These are phyloP conservation scores for Helostoma temminkii DNA, from an alignment of 2,797 vertebrate genomes.

Conservation along the genomic window DNA sequence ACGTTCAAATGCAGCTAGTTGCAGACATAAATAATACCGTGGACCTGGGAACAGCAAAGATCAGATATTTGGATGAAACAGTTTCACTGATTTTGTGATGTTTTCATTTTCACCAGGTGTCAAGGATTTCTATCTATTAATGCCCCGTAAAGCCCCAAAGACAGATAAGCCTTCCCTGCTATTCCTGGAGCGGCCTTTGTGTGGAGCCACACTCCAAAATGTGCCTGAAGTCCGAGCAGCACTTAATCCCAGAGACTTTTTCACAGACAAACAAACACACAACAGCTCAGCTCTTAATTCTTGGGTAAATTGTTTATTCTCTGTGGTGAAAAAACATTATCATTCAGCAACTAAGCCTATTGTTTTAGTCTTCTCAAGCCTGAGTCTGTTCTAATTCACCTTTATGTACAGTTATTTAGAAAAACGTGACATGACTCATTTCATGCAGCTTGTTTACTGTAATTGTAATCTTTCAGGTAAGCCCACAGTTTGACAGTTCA, in stretches of 20 bases:
- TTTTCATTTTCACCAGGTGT: conserved; percentile 9
- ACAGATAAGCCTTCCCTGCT: conserved; percentile 83
- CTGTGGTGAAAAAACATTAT: neutral
- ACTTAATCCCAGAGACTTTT: conserved; percentile 81
- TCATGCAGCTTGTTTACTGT: neutral
- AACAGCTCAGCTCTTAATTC: conserved; percentile 50
- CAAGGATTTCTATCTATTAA: conserved; percentile 78
- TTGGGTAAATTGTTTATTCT: conserved; percentile 84
- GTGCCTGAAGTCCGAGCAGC: conserved; percentile 72
- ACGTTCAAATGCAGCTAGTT: neutral
- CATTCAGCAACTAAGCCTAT: neutral
- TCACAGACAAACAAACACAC: conserved; percentile 74
- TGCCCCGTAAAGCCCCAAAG: conserved; percentile 89
- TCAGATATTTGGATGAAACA: neutral
- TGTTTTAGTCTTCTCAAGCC: neutral
- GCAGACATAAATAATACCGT: neutral
- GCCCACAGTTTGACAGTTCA: conserved; percentile 86
- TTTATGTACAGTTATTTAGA: neutral
- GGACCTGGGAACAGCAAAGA: neutral
- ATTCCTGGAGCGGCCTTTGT: conserved; percentile 85
- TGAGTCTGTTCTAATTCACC: neutral
- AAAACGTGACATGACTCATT: neutral
- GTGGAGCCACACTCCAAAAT: conserved; percentile 80
- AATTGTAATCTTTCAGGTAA: conserved; percentile 81
- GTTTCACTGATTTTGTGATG: accelerated